phyloP scores from a whole-genome alignment of 1,140 invertebrate genomes.

The Halesus radiatus region DNA sequence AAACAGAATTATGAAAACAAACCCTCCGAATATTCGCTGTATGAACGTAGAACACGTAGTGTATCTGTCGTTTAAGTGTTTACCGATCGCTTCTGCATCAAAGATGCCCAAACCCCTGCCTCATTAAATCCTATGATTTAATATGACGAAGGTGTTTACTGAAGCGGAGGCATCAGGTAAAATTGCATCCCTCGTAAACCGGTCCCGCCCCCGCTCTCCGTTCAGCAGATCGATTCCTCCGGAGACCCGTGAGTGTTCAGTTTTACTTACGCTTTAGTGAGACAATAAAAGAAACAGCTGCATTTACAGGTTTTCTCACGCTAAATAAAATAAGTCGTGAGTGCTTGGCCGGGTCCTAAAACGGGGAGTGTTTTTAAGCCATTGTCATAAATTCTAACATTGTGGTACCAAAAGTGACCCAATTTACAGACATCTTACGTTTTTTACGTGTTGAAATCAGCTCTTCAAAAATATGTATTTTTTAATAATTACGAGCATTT shows the following conservation, averaged over 20 bases:
- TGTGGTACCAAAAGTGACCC: no score
- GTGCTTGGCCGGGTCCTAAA: background rate
- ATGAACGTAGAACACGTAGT: no score
- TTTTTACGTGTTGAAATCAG: no score
- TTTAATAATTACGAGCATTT: no score
- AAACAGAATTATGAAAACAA: no score
- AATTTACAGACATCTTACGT: no score
- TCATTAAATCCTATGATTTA: background rate
- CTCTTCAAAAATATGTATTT: no score
- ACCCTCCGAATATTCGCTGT: no score
- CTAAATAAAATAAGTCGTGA: slow-evolving; percentile 19
- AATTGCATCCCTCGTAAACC: slow-evolving; percentile 11
- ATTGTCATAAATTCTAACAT: no score
- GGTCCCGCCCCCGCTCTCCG: background rate
- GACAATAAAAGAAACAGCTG: slow-evolving; percentile 28
- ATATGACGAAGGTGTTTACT: slow-evolving; percentile 19
- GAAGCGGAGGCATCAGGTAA: background rate
- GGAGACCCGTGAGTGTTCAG: slow-evolving; percentile 1
- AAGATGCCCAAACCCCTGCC: no score
- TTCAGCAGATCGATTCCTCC: slow-evolving; percentile 15
- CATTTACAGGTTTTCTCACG: slow-evolving; percentile 34
- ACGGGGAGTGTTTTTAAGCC: background rate
- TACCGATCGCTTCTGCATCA: no score
- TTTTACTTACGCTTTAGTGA: slow-evolving; percentile 28
- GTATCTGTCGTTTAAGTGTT: no score